A percentile compares a stretch with the other conserved stretches of the same genome.
Conservation (phyloP, 2,888 invertebrate genomes). For the Vanessa cardui region DNA sequence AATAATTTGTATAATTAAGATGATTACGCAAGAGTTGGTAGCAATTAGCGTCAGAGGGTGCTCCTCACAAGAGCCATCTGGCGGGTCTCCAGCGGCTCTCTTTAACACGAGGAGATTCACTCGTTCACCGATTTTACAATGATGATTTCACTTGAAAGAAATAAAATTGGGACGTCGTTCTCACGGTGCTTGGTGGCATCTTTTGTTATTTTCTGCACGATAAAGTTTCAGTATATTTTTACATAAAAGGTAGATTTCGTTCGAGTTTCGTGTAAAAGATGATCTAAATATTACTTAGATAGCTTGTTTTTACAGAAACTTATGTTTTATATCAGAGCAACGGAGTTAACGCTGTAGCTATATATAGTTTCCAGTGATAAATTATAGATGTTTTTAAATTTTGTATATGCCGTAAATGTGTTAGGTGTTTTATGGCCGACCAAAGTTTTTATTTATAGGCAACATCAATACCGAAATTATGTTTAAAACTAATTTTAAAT, state of each 20-base stretch:
- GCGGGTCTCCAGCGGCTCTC: slow-evolving; percentile 72
- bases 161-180: slow-evolving; percentile 49
- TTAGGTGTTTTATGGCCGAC: too few species aligned
- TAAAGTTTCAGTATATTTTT: slow-evolving; percentile 30
- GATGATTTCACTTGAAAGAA: slow-evolving; percentile 50
- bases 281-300: slow-evolving; percentile 11
- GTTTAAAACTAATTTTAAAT: too few species aligned
- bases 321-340: background rate
- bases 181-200: slow-evolving; percentile 38
- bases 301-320: slow-evolving; percentile 3
- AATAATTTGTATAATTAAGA: slow-evolving; percentile 58
- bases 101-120: slow-evolving; percentile 61
- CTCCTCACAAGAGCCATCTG: slow-evolving; percentile 74
- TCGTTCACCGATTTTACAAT: slow-evolving; percentile 57
- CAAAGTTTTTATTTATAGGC: too few species aligned
- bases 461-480: too few species aligned
- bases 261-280: background rate
- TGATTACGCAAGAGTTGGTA: slow-evolving; percentile 76
- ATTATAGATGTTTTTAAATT: too few species aligned
- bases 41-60: slow-evolving; percentile 74
- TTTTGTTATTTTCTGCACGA: slow-evolving; percentile 35
- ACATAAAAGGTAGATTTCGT: slow-evolving; percentile 17
- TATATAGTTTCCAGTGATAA: too few species aligned
- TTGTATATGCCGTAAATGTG: too few species aligned
- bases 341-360: too few species aligned